phyloP scores from a whole-genome alignment of 1,140 invertebrate genomes.

The Diorhabda elongata region DNA sequence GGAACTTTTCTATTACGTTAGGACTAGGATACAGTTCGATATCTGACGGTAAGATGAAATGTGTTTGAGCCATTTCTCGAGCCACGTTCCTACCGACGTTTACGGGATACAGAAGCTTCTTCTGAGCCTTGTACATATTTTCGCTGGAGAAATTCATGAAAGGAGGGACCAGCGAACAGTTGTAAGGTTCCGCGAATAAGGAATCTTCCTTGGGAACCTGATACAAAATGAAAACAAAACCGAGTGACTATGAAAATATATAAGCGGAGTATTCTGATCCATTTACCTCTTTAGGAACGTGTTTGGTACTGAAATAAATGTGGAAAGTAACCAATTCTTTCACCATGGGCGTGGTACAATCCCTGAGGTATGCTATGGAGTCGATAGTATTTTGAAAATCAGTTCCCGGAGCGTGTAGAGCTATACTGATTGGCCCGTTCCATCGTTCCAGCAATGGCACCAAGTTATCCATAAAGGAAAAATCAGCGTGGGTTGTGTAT shows the following conservation, averaged over 20 bases:
- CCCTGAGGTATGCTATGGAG: constrained; percentile 63
- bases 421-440: constrained; percentile 67
- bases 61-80: constrained; percentile 72
- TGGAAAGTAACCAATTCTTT: constrained; percentile 78
- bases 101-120: constrained; percentile 79
- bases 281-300: constrained; percentile 70
- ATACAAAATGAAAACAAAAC: constrained; percentile 25
- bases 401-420: constrained; percentile 70
- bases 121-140: constrained; percentile 72
- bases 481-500: constrained; percentile 88
- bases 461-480: constrained; percentile 86
- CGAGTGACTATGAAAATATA: no score
- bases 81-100: constrained; percentile 85
- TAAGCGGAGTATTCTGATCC: no score
- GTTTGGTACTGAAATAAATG: constrained; percentile 78
- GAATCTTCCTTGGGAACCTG: constrained; percentile 63
- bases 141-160: constrained; percentile 62
- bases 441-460: constrained; percentile 73
- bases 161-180: constrained; percentile 65
- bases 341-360: constrained; percentile 64
- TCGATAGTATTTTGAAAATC: constrained; percentile 63
- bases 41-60: constrained; percentile 81
- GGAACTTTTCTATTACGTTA: constrained; percentile 67
- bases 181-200: constrained; percentile 59
- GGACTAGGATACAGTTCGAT: constrained; percentile 86